These are phyloP conservation scores for Bimastos eiseni DNA, from an alignment of 2,888 invertebrate genomes.

Conservation along the genomic window DNA sequence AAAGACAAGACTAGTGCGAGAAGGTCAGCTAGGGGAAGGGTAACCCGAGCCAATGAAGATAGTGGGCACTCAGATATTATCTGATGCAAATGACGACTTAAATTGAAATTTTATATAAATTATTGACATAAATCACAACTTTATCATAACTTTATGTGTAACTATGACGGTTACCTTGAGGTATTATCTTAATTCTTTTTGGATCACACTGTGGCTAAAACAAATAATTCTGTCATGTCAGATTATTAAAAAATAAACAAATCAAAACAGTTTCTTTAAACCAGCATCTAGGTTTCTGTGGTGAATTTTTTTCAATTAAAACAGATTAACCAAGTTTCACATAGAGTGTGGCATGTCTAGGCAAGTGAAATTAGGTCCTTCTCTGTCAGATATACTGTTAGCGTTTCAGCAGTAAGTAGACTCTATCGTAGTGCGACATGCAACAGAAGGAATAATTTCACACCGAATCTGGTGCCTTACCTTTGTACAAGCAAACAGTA, in stretches of 20 bases:
- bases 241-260: background rate
- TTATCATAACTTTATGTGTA: background rate
- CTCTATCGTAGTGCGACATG: no score
- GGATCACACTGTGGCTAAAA: constrained; percentile 17
- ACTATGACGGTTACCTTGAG: background rate
- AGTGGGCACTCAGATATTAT: no score
- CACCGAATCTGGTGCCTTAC: background rate
- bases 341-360: no score
- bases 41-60: no score
- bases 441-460: background rate
- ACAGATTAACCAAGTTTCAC: background rate
- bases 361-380: no score
- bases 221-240: background rate
- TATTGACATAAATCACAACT: no score
- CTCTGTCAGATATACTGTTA: no score
- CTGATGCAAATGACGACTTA: no score
- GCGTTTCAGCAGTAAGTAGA: no score
- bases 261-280: background rate
- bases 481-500: background rate
- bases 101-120: no score
- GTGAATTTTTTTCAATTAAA: background rate
- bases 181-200: background rate
- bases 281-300: background rate
- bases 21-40: no score
- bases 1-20: no score